Base-by-base conservation (phyloP, 2,797 vertebrate genomes). In the Coilia nasus region DNA sequence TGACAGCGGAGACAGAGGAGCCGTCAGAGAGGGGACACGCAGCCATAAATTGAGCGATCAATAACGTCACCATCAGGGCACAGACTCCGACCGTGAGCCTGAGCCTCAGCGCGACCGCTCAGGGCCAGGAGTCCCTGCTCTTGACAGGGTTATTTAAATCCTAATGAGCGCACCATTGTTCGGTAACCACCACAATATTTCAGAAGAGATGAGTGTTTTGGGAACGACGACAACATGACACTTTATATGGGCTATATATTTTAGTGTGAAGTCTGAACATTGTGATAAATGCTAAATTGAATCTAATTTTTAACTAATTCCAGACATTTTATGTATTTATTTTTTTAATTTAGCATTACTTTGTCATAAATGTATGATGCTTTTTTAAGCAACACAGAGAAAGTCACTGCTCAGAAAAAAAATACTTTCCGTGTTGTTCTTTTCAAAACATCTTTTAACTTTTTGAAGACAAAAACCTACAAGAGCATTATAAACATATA, bases 1-100 rank as follows among this genome's bases (percentile, higher is more conserved):
- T 91, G 91, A 86, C 86, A 94, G 94, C 90, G 91, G 93, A 86
- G 88, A 82, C 82, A 81, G 87, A 87, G 46, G 78, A 54, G 54
- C 86, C 41, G 2, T 83, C 86, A 86, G 21, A 31, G 83, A 25
- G 75, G 82, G 85, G 83, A 82, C 87, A 95, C 93, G 96, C 95
- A 95, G 93, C 94, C 94, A 56, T 92, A 97, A 96, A 97, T 97
- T 95, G 95, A 96, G 94, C 92, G 95, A 97, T 98, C 97, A 96
- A 97, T 97, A 97, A 96, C 91, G 92, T 95, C 94, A 94, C 89
- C 89, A 90, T 91, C 88, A 90, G 86, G 88, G 94, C 91, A 94
- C 93, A 19, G 67, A 19, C 67, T 25, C 11, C 23, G 23, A 62
- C 7, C n/a, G 60, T 10, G n/a, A 62, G 60, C 60, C 6, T 10